Base-by-base conservation (phyloP, 2,888 invertebrate genomes). In the Hydroisotoma schaefferi region DNA sequence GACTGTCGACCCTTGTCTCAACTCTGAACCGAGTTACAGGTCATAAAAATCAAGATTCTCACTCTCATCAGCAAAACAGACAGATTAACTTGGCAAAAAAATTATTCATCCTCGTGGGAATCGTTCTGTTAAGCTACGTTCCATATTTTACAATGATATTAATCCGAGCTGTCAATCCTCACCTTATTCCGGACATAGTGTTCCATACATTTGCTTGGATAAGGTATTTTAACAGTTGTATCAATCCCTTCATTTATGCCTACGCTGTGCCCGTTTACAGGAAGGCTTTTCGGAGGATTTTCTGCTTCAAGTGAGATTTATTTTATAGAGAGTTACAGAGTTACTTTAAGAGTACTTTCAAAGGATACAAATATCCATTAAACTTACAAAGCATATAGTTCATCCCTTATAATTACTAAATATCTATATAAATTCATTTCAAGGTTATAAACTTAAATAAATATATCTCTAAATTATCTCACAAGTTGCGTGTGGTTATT, bases 231-330 rank as follows among this genome's bases (percentile, higher is more conserved):
- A 65, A 65, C 37, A 59, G 63, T 43, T 60, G 60, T n/a, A 52
- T 68, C 20, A 68, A 68, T 46, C 68, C 68, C 1, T 27, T 63
- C 25, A 63, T 68, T 20, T 68, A 68, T 25, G 68, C 68, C 2
- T 63, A 43, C 26, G 63, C 63, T 23, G 59, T 68, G 6, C 68
- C 68, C 2, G 57, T 59, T n/a, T 65, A 65, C 51, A 43, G 63
- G 2, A 57, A 56, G 22, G 57, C 59, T 6, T 65, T 68, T 49
- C n/a, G n/a, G n/a, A n/a, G n/a, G n/a, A n/a, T n/a, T n/a, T n/a
- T n/a, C n/a, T n/a, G n/a, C n/a, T n/a, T n/a, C n/a, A n/a, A n/a
- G n/a, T n/a, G n/a, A n/a, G n/a, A n/a, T n/a, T n/a, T n/a, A n/a
- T n/a, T n/a, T n/a, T n/a, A n/a, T n/a, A n/a, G n/a, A n/a, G n/a